Percentiles rank a stretch among this genome's conserved stretches.
Evolutionary conservation across 2,113 vertebrate species (phyloP).

Genomic region (Crocuta crocuta): DNA sequence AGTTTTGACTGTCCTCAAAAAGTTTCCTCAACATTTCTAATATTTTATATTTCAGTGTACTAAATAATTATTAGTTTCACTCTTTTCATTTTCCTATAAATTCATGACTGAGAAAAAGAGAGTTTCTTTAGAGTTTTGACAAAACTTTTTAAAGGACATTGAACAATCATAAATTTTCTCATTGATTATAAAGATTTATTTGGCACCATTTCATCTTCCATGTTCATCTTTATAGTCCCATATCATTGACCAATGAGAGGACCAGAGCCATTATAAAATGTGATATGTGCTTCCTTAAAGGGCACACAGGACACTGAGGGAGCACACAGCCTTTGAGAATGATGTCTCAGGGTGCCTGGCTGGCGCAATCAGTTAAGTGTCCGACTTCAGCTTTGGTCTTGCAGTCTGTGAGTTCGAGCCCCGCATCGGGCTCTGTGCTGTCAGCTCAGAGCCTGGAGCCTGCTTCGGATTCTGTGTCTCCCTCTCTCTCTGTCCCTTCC

Average conservation of each 20-base stretch:
- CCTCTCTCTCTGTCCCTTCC: too few species aligned
- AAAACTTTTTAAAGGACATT: background rate
- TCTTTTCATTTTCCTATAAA: background rate
- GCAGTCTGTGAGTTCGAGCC: too few species aligned
- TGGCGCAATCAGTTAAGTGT: too few species aligned
- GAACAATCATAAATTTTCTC: background rate
- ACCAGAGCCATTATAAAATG: background rate
- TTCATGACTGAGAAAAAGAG: background rate
- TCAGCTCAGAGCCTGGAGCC: too few species aligned
- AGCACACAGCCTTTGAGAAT: background rate
- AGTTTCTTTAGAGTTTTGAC: background rate
- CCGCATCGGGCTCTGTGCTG: too few species aligned
- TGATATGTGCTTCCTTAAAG: background rate
- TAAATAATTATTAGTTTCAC: background rate
- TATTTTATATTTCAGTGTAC: background rate
- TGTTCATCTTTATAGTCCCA: background rate
- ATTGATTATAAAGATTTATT: background rate
- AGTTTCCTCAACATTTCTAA: background rate
- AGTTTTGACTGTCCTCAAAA: background rate
- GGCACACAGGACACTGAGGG: too few species aligned
- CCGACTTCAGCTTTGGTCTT: too few species aligned
- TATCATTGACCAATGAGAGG: background rate
- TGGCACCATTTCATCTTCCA: background rate
- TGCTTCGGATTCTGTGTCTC: too few species aligned
- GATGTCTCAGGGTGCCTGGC: background rate